These are phyloP conservation scores for Papilio gigon DNA, from an alignment of 2,888 invertebrate species.

Conservation along the genomic window DNA sequence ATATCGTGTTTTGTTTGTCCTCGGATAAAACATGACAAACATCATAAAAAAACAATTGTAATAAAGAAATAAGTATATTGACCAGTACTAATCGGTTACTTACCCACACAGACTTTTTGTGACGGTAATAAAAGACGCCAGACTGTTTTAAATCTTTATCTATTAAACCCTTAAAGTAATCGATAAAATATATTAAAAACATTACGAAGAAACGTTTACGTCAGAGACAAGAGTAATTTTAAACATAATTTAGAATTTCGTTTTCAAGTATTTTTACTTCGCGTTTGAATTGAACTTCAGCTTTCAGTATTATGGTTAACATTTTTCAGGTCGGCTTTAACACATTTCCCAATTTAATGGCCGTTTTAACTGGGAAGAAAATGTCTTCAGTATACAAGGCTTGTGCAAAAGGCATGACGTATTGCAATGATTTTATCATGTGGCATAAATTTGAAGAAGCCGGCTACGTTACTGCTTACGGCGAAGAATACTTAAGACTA, in stretches of 20 bases:
- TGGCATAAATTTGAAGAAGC: slow-evolving; percentile 87
- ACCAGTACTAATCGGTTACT: neutral
- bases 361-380: slow-evolving; percentile 87
- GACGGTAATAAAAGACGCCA: neutral
- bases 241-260: neutral
- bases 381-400: slow-evolving; percentile 78
- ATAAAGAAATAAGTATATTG: neutral
- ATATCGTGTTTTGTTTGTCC: neutral
- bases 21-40: neutral
- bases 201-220: neutral
- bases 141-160: neutral
- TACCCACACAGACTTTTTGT: neutral
- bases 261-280: neutral
- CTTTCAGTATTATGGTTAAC: neutral
- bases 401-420: slow-evolving; percentile 67
- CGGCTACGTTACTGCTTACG: slow-evolving; percentile 89
- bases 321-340: slow-evolving; percentile 88
- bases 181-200: neutral
- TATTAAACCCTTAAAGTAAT: neutral
- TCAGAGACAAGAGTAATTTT: neutral
- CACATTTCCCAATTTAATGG: slow-evolving; percentile 93
- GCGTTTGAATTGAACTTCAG: neutral
- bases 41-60: neutral
- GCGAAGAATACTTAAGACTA: slow-evolving; percentile 85
- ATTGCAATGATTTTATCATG: slow-evolving; percentile 87